These are phyloP conservation scores for Gnathonemus echidnorhynchus DNA, from an alignment of 2,113 vertebrate species.

Conservation along the genomic window DNA sequence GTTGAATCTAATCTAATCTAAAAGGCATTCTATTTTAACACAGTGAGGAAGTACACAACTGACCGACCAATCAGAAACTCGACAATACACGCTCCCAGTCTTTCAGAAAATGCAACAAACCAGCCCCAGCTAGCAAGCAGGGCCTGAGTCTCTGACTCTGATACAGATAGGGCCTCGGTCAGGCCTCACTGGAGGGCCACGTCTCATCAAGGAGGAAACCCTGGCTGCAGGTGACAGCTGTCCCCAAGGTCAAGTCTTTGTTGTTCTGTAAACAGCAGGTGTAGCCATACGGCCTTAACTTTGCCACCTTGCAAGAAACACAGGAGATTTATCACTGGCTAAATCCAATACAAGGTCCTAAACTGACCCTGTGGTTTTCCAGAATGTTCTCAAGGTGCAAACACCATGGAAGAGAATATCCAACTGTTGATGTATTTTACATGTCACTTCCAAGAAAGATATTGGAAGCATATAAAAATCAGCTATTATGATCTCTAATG, in stretches of 20 bases:
- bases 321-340: background rate
- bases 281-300: background rate
- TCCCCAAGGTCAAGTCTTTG: conserved; percentile 60
- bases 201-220: conserved; percentile 82
- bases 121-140: conserved; percentile 24
- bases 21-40: background rate
- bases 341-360: background rate
- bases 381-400: background rate
- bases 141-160: conserved; percentile 35
- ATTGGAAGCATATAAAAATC: background rate
- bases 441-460: background rate
- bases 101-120: conserved; percentile 48
- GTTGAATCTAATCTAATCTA: too few relatives aligned
- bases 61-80: background rate
- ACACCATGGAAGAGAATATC: background rate
- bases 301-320: background rate
- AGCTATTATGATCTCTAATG: background rate
- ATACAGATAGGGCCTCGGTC: conserved; percentile 68
- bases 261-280: conserved; percentile 74
- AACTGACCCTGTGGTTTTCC: background rate
- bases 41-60: background rate
- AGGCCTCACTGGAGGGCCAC: conserved; percentile 64
- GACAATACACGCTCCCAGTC: background rate
- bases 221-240: conserved; percentile 58
- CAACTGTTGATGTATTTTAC: background rate